A percentile compares a stretch with the other conserved stretches of the same genome.
These are phyloP conservation scores for Lutjanus erythropterus DNA, from an alignment of 2,113 vertebrate genomes.

Conservation along the genomic window DNA sequence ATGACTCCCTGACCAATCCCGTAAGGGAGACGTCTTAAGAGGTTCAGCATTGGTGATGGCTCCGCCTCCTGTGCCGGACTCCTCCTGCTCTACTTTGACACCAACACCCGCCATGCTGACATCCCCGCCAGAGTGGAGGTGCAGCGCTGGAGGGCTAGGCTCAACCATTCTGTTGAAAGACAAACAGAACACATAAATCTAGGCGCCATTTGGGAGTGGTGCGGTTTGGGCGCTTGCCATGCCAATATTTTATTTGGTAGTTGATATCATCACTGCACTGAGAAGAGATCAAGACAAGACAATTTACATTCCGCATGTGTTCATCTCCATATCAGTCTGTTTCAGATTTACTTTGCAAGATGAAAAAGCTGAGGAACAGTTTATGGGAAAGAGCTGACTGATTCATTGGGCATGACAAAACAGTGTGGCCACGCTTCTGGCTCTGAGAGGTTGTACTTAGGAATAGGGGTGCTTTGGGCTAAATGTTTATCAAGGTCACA, in stretches of 20 bases:
- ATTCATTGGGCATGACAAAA: background rate
- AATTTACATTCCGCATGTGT: background rate
- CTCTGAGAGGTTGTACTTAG: background rate
- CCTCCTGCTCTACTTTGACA: conserved; percentile 90
- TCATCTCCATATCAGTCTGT: background rate
- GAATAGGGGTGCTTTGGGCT: too few species aligned
- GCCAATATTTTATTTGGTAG: background rate
- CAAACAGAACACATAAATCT: conserved; percentile 10
- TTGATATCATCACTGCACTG: background rate
- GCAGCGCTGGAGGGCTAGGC: conserved; percentile 88
- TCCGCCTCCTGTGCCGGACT: conserved; percentile 58
- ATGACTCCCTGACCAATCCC: conserved; percentile 76
- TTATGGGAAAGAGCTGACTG: background rate
- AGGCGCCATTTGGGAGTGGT: conserved; percentile 18
- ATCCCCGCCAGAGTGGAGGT: conserved; percentile 85
- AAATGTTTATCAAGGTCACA: background rate
- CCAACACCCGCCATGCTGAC: conserved; percentile 91
- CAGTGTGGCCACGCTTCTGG: too few species aligned
- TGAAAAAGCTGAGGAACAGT: background rate
- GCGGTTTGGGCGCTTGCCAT: background rate
- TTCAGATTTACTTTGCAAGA: background rate
- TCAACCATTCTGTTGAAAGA: conserved; percentile 91
- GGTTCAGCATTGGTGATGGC: conserved; percentile 34
- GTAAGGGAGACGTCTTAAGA: conserved; percentile 69
- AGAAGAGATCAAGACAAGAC: background rate